Conservation (phyloP, 2,797 vertebrate genomes). For the Pseudocheirus occidentalis region DNA sequence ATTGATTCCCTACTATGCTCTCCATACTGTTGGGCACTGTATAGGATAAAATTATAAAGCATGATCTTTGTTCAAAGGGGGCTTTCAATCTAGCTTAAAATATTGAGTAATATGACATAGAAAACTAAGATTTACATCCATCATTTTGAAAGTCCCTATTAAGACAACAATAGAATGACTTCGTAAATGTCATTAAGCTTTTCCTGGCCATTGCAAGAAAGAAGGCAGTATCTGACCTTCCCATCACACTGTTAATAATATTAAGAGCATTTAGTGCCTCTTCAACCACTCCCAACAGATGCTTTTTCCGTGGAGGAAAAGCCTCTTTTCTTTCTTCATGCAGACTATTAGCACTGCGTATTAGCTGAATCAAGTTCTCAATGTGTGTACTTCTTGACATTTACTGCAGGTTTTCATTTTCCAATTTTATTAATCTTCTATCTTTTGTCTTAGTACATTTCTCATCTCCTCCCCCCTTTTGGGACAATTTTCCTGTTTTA, state of each 20-base stretch:
- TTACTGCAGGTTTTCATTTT: slow-evolving; percentile 30
- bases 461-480: neutral
- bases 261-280: neutral
- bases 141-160: neutral
- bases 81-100: neutral
- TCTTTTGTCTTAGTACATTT: neutral
- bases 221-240: neutral
- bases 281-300: neutral
- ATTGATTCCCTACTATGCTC: neutral
- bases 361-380: slow-evolving; percentile 45
- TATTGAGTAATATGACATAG: neutral
- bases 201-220: neutral
- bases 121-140: neutral
- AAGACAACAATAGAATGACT: neutral
- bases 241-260: neutral
- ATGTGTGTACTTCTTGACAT: neutral
- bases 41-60: neutral
- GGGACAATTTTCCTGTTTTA: neutral
- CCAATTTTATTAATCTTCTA: neutral
- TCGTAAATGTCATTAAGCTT: neutral
- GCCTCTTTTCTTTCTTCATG: neutral
- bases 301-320: slow-evolving; percentile 21
- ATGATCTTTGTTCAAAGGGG: neutral
- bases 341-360: slow-evolving; percentile 2
- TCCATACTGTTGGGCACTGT: neutral